These are phyloP conservation scores for Clytia hemisphaerica DNA, from an alignment of 30 jellyfish, hydroid and myxozoan species.

Conservation along the genomic window DNA sequence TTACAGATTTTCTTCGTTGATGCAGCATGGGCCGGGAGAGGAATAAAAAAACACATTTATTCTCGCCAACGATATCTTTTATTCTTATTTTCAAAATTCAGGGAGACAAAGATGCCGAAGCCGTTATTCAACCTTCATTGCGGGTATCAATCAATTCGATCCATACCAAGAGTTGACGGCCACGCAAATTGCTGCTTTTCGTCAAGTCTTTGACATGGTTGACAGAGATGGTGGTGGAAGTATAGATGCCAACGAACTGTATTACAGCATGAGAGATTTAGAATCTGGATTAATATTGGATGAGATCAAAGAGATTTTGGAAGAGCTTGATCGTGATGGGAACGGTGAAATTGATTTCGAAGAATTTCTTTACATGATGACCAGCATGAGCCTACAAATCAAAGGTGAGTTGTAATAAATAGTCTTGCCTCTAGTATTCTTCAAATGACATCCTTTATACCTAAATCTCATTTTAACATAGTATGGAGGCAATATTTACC, in stretches of 20 bases:
- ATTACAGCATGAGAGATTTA: conserved; percentile 39
- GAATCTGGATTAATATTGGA: background rate
- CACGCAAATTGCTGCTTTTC: conserved; percentile 29
- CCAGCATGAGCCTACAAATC: conserved; percentile 32
- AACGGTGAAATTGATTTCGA: conserved; percentile 37
- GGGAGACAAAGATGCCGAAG: too few species aligned
- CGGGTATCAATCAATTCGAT: conserved; percentile 17
- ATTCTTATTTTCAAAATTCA: too few species aligned
- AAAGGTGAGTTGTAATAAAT: conserved; percentile 28
- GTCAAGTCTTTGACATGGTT: conserved; percentile 39
- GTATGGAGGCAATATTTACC: too few species aligned
- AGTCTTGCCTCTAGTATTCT: too few species aligned
- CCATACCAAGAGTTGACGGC: conserved; percentile 15
- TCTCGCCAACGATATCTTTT: too few species aligned
- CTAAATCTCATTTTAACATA: too few species aligned
- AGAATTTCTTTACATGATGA: conserved; percentile 30
- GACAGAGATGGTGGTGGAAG: conserved; percentile 50
- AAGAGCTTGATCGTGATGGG: conserved; percentile 42
- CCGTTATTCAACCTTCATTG: conserved; percentile 10
- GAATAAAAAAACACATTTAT: too few species aligned
- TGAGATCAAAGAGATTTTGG: conserved; percentile 18
- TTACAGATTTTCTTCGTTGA: too few species aligned
- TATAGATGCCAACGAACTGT: conserved; percentile 36
- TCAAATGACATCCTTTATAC: too few species aligned
- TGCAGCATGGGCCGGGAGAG: too few species aligned